These are phyloP conservation scores for Anoplius nigerrimus DNA, from an alignment of 2,888 invertebrate genomes.

Conservation along the genomic window DNA sequence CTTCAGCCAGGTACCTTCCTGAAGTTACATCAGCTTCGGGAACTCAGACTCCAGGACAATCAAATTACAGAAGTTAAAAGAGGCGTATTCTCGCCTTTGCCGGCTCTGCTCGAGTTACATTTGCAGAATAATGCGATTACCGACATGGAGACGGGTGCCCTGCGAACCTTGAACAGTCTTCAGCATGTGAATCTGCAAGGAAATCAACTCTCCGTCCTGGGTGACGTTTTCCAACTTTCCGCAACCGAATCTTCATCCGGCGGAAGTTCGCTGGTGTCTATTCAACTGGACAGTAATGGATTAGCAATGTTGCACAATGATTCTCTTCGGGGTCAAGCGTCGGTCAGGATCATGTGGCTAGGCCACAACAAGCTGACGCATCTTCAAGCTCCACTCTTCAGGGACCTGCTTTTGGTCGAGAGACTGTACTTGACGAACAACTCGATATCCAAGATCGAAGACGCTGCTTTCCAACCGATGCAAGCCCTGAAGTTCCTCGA, in stretches of 20 bases:
- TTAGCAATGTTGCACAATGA: slow-evolving; percentile 86
- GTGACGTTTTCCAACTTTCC: slow-evolving; percentile 87
- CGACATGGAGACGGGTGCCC: slow-evolving; percentile 87
- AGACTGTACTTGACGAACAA: slow-evolving; percentile 90
- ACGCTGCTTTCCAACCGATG: slow-evolving; percentile 87
- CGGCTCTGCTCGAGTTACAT: slow-evolving; percentile 88
- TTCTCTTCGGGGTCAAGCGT: slow-evolving; percentile 87
- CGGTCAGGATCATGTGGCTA: slow-evolving; percentile 92
- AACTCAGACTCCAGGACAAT: slow-evolving; percentile 91
- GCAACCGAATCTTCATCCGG: slow-evolving; percentile 58
- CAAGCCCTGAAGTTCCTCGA: slow-evolving; percentile 87
- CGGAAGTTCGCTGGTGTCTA: slow-evolving; percentile 82
- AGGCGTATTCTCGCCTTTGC: slow-evolving; percentile 88
- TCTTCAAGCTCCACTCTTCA: slow-evolving; percentile 85
- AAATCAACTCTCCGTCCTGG: slow-evolving; percentile 85
- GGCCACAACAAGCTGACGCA: slow-evolving; percentile 87
- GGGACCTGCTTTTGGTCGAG: slow-evolving; percentile 86
- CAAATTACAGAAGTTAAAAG: slow-evolving; percentile 84
- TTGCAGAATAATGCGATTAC: slow-evolving; percentile 90
- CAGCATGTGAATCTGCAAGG: slow-evolving; percentile 93
- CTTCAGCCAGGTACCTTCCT: slow-evolving; percentile 88
- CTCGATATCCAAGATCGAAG: slow-evolving; percentile 87
- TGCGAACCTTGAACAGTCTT: slow-evolving; percentile 84
- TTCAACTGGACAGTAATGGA: slow-evolving; percentile 87
- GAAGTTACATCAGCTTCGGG: slow-evolving; percentile 84